Evolutionary conservation across 2,113 vertebrate species (phyloP), one percentile per base, ranked within the genome.

Genomic region (Potamarius usumacintae): DNA sequence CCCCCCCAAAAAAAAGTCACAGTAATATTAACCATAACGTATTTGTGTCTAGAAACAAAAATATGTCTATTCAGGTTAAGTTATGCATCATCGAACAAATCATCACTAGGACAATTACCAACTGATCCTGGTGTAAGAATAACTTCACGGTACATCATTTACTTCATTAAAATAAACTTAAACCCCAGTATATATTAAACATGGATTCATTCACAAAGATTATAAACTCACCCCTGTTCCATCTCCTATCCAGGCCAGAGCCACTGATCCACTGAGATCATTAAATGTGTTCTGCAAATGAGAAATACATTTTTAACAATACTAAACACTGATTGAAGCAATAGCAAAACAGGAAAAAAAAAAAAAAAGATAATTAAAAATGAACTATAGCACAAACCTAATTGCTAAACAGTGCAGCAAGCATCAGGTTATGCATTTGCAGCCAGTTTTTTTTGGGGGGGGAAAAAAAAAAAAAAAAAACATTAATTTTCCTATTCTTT

Each of bases 191-290:
- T 57, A 30, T 57, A 34, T 42, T 22, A 22, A 60, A 81, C 17
- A 34, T 22, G 30, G 5, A 60, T 22, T 81, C 12, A 11, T 12
- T 42, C 57, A 14, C 14, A 17, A 84, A 55, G 53, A 22, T 58
- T 12, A 84, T 22, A 71, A 7, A 96, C 97, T 97, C 92, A 98
- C 97, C 93, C 97, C 97, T 22, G 96, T 96, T 92, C 95, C 95
- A 90, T 97, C 97, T 89, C 97, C 97, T 92, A 98, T 95, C 97
- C 97, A 98, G 89, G 97, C 97, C 89, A 98, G 94, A 0, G 96
- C 96, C 84, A 98, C 96, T 0, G 97, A 97, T 89, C 96, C 96
- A 89, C 97, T 97, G 88, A 97, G 94, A 91, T 98, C 96, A 84
- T 95, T 94, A 84, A 98, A 97, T 72, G 89, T 88, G 52, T 93